These are phyloP conservation scores for Paradoxurus hermaphroditus DNA, from an alignment of 2,113 vertebrate genomes.

Conservation along the genomic window DNA sequence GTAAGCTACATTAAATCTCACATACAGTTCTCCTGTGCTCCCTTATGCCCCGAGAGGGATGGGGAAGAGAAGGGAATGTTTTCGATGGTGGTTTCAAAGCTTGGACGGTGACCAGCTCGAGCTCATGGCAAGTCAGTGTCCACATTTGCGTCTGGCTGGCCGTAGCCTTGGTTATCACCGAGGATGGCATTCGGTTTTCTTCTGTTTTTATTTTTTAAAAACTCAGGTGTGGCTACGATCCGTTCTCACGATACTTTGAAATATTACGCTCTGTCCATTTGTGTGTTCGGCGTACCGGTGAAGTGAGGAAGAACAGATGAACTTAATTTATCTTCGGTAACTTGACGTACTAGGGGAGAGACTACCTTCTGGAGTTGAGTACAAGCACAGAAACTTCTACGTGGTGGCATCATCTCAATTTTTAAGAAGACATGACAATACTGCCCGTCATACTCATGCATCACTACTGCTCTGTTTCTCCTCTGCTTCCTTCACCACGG, in stretches of 20 bases:
- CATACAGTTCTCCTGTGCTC: slow-evolving; percentile 84
- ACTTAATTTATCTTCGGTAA: slow-evolving; percentile 86
- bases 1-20: slow-evolving; percentile 86
- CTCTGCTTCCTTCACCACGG: slow-evolving; percentile 18
- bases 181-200: slow-evolving; percentile 81
- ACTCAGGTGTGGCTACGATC: slow-evolving; percentile 90
- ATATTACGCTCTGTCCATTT: slow-evolving; percentile 80
- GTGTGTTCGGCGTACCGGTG: slow-evolving; percentile 82
- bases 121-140: slow-evolving; percentile 72
- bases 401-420: slow-evolving; percentile 86
- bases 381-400: slow-evolving; percentile 85
- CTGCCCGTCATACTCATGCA: slow-evolving; percentile 75
- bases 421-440: slow-evolving; percentile 77
- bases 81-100: slow-evolving; percentile 66
- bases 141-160: slow-evolving; percentile 79
- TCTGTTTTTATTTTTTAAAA: slow-evolving; percentile 83
- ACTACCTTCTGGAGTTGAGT: slow-evolving; percentile 81
- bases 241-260: slow-evolving; percentile 84
- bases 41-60: slow-evolving; percentile 79
- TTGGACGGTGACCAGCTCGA: slow-evolving; percentile 57
- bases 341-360: slow-evolving; percentile 81
- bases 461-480: slow-evolving; percentile 74
- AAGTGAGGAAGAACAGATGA: slow-evolving; percentile 83
- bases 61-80: slow-evolving; percentile 74
- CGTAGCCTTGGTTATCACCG: slow-evolving; percentile 72